Base-by-base conservation (phyloP, 1,140 invertebrate genomes). In the Saccostrea echinata region DNA sequence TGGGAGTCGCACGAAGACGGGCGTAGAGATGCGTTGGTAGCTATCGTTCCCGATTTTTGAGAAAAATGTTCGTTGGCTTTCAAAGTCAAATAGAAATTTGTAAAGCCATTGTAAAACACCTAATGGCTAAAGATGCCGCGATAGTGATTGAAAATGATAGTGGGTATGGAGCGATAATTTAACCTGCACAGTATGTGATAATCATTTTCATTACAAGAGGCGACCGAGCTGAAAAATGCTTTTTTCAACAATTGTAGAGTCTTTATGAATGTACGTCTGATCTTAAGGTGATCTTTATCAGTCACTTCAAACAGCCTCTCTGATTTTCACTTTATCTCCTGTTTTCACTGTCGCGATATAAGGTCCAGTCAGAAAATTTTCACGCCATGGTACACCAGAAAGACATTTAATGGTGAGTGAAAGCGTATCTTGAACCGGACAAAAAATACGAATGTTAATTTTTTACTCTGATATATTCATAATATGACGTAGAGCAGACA, bases 171-270 rank as follows among this genome's bases (percentile, higher is more conserved):
- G 68, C 24, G 68, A 76, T 76, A 76, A 76, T 76, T 76, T 76
- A 76, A 76, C 68, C 68, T 76, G 68, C 68, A 33, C 68, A 76
- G 68, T 76, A 27, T 30, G 27, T 30, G 24, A 76, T 76, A 76
- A 30, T 30, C 68, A 33, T 76, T 76, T 76, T 30, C 68, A 76
- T 76, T 76, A 76, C 68, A 33, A 76, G 27, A 33, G 68, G 68
- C 68, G 68, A 76, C 27, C 68, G 27, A 76, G 68, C 68, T 76
- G 68, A 76, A 76, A 76, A 76, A 76, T 76, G 68, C 68, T 13
- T 76, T 76, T 33, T 13, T 76, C 68, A 76, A 43, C 57, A 64
- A 64, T 30, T 30, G 68, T 12, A 16, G 24, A 76, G 68, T 30
- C 12, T 76, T 76, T 61, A 61, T 76, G 68, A 76, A 76, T 30